A percentile compares a stretch with the other conserved stretches of the same genome.
Conservation (phyloP, 1,140 invertebrate genomes). For the Bicyclus anynana region DNA sequence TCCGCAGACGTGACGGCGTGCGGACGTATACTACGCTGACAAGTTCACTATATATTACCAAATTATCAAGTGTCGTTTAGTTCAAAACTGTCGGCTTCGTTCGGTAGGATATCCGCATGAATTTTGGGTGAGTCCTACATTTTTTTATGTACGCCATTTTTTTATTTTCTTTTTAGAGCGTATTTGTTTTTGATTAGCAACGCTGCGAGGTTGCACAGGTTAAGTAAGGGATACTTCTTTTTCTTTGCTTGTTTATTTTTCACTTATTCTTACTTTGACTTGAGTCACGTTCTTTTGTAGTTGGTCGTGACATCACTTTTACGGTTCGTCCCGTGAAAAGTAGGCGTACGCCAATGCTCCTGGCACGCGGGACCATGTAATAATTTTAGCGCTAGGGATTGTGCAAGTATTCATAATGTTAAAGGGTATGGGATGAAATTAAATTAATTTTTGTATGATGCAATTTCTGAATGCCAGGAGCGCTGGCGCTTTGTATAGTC, state of each 20-base stretch:
- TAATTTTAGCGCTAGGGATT: no score
- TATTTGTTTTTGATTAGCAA: slow-evolving; percentile 32
- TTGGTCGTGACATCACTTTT: slow-evolving; percentile 21
- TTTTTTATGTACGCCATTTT: slow-evolving; percentile 30
- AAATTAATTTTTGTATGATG: no score
- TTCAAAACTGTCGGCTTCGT: slow-evolving; percentile 53
- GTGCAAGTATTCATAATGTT: no score
- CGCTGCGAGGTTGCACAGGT: slow-evolving; percentile 19
- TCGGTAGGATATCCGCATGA: slow-evolving; percentile 52
- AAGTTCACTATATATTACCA: not conserved
- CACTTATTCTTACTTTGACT: slow-evolving; percentile 25
- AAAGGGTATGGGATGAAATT: no score
- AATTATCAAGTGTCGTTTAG: slow-evolving; percentile 39
- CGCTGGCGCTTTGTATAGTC: no score
- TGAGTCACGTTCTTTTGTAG: slow-evolving; percentile 29
- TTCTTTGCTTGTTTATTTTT: slow-evolving; percentile 25
- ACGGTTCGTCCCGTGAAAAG: slow-evolving; percentile 4
- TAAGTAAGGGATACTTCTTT: slow-evolving; percentile 14
- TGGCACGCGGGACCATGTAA: no score
- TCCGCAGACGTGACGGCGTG: slow-evolving; percentile 28
- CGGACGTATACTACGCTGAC: slow-evolving; percentile 31
- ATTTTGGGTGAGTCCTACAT: slow-evolving; percentile 45
- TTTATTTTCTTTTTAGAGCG: slow-evolving; percentile 29
- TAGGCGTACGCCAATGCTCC: no score
- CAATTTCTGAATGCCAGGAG: no score